These are phyloP conservation scores for Cardiocondyla obscurior DNA, from an alignment of 1,140 invertebrate genomes.

Conservation along the genomic window DNA sequence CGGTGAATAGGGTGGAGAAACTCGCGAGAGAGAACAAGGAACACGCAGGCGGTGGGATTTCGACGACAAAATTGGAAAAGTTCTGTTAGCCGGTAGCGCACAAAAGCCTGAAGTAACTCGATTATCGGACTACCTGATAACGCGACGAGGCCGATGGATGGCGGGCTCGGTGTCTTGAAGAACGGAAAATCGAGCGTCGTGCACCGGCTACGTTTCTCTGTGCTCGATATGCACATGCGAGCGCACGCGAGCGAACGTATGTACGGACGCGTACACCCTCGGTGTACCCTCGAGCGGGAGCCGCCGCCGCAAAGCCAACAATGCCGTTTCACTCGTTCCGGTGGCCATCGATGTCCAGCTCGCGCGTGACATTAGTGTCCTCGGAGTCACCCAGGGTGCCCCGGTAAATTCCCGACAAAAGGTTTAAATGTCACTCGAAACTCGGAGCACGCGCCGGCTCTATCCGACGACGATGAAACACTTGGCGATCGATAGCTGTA, in stretches of 20 bases:
- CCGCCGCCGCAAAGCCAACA: slow-evolving; percentile 39
- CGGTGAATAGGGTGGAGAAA: background rate
- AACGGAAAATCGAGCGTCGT: background rate
- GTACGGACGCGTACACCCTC: background rate
- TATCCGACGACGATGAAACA: background rate
- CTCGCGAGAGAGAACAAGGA: background rate
- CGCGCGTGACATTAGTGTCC: background rate
- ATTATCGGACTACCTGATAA: slow-evolving; percentile 37
- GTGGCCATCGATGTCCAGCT: background rate
- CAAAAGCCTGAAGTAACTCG: slow-evolving; percentile 47
- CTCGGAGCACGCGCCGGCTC: background rate
- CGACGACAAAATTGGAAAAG: slow-evolving; percentile 27
- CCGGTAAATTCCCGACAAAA: slow-evolving; percentile 13
- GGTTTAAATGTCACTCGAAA: slow-evolving; percentile 30
- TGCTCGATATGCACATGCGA: background rate
- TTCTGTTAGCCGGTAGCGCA: slow-evolving; percentile 24
- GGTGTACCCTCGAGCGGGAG: background rate
- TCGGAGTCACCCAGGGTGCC: slow-evolving; percentile 4
- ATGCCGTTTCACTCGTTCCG: slow-evolving; percentile 20
- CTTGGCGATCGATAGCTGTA: slow-evolving; percentile 1
- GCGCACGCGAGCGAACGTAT: background rate
- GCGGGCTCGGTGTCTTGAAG: background rate
- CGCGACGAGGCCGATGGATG: background rate
- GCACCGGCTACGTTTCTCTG: background rate
- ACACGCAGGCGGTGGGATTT: background rate